Base-by-base conservation (phyloP, 2,888 invertebrate genomes). In the Papilio elwesi region DNA sequence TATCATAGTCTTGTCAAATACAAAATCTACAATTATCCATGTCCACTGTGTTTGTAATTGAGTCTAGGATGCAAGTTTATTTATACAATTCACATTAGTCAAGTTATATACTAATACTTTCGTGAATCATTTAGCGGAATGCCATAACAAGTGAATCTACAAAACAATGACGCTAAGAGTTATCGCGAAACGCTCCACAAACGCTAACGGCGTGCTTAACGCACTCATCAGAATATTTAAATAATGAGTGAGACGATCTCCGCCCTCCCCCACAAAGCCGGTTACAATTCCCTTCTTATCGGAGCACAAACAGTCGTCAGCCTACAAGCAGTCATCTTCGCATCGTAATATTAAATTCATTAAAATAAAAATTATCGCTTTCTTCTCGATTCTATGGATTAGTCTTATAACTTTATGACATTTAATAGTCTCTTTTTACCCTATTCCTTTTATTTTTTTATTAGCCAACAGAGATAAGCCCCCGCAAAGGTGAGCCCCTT, bases 181-280 rank as follows among this genome's bases (percentile, higher is more conserved):
- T 89, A 88, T 88, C 87, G 83, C 81, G 78, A 77, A 81, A 84
- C 83, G 87, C 87, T 86, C 85, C 83, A 86, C 87, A 90, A 87
- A 87, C 83, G 85, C 85, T 85, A 85, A 87, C 83, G 83, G 83
- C 83, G 80, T 84, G 84, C 90, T 92, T 89, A 90, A 88, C 87
- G 89, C 87, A 87, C 83, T 90, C 90, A 86, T 89, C 87, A 86
- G 89, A 88, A 91, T 92, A 91, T 92, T 92, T 90, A 90, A 92
- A 92, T 93, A 91, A 92, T 80, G 84, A 83, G 80, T 85, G 87
- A 86, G 84, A 78, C 77, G 80, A 78, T 78, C 77, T 76, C 79
- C 80, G 77, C 78, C 80, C 81, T 81, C 78, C 78, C 79, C 83
- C 81, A 78, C 83, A 79, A 80, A 81, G 83, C 83, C 83, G 83